Evolutionary conservation across 2,888 invertebrate genomes (phyloP).

Genomic region (Lottia scabra): DNA sequence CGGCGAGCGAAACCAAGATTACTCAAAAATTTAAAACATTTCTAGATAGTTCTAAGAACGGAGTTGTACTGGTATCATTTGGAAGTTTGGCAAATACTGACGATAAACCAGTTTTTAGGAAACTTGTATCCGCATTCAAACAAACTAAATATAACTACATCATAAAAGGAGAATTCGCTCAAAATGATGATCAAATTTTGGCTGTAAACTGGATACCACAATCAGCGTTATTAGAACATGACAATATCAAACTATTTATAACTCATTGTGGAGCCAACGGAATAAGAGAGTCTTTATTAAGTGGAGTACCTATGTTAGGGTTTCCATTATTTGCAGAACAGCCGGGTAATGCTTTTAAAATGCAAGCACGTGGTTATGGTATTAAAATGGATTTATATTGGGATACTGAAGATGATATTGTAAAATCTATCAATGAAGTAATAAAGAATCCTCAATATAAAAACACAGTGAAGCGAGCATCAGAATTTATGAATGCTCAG

Average conservation of each 20-base stretch:
- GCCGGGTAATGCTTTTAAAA: slow-evolving; percentile 34
- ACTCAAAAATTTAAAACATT: slow-evolving; percentile 30
- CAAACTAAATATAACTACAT: not conserved
- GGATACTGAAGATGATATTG: slow-evolving; percentile 29
- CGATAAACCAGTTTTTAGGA: not conserved
- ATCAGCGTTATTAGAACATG: slow-evolving; percentile 43
- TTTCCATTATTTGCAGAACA: slow-evolving; percentile 44
- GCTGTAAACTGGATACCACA: slow-evolving; percentile 43
- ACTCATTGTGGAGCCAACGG: slow-evolving; percentile 51
- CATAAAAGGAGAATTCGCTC: not conserved
- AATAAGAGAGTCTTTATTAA: slow-evolving; percentile 46
- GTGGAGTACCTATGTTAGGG: slow-evolving; percentile 48
- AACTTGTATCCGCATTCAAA: not conserved
- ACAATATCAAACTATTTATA: slow-evolving; percentile 41
- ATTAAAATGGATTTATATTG: slow-evolving; percentile 27
- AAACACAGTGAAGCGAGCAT: slow-evolving; percentile 29
- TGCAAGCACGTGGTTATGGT: slow-evolving; percentile 38
- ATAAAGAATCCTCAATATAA: slow-evolving; percentile 28
- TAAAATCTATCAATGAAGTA: slow-evolving; percentile 25
- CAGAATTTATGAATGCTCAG: slow-evolving; percentile 23
- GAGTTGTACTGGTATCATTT: slow-evolving; percentile 45
- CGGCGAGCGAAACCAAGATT: slow-evolving; percentile 28
- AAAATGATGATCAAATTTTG: slow-evolving; percentile 16
- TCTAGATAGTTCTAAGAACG: slow-evolving; percentile 31
- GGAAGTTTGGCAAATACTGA: slow-evolving; percentile 28